A percentile compares a stretch with the other conserved stretches of the same genome.
phyloP scores from a whole-genome alignment of 35 echinoderm and acorn worm genomes.

The Holothuria glaberrima region DNA sequence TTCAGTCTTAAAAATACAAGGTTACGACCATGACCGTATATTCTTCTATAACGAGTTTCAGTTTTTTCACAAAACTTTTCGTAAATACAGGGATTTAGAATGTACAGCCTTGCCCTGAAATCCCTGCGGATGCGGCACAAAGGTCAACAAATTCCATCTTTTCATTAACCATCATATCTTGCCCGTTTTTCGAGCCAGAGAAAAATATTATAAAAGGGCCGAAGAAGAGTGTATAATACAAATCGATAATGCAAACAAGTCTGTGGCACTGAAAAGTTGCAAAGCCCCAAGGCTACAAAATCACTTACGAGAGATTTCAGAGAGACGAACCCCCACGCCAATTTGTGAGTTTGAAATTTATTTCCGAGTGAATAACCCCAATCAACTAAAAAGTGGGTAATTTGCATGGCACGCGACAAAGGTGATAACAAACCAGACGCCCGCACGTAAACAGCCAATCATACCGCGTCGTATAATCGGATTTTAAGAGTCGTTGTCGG shows the following conservation, averaged over 20 bases:
- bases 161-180: too few species aligned
- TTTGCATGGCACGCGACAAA: conserved; percentile 58
- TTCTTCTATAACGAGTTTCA: too few species aligned
- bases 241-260: conserved; percentile 62
- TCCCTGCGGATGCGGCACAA: conserved; percentile 14
- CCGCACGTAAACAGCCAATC: conserved; percentile 42
- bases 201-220: conserved; percentile 54
- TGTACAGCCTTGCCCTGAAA: conserved; percentile 20
- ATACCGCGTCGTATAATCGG: not conserved
- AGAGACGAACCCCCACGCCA: conserved; percentile 54
- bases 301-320: conserved; percentile 42
- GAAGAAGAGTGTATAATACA: conserved; percentile 10
- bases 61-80: too few species aligned
- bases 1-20: too few species aligned
- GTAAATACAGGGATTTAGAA: too few species aligned
- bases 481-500: conserved; percentile 28
- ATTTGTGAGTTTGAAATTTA: conserved; percentile 55
- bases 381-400: conserved; percentile 60
- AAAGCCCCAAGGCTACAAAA: conserved; percentile 64
- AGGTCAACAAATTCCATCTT: not conserved
- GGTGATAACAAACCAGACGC: conserved; percentile 43
- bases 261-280: conserved; percentile 26
- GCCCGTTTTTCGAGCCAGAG: not conserved
- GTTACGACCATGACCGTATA: too few species aligned
- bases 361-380: conserved; percentile 60